phyloP scores from a whole-genome alignment of 2,113 vertebrate species.

The Sminthopsis crassicaudata region DNA sequence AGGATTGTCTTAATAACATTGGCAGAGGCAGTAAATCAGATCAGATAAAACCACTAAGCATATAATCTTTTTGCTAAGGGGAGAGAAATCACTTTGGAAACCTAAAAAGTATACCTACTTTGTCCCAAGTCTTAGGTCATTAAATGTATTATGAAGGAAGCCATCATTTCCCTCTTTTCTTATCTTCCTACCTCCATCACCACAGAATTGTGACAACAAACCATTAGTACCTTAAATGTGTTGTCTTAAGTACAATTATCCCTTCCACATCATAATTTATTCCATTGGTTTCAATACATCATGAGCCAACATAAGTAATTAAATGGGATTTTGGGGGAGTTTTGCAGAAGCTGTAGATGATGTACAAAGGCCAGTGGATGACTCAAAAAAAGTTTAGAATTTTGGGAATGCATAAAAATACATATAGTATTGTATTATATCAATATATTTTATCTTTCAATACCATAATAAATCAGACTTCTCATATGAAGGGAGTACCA shows the following conservation, averaged over 20 bases:
- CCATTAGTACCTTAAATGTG: not conserved
- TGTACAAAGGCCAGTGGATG: not conserved
- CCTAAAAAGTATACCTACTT: not conserved
- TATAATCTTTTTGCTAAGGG: not conserved
- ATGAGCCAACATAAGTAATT: not conserved
- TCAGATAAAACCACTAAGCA: slow-evolving; percentile 1
- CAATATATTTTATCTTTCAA: not conserved
- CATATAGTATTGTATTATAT: too few species aligned
- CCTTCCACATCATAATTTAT: not conserved
- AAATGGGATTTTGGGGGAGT: not conserved
- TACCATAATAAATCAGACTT: not conserved
- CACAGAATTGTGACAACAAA: not conserved
- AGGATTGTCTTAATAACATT: not conserved
- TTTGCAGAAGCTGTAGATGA: not conserved
- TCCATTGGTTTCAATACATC: not conserved
- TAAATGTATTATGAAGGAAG: not conserved
- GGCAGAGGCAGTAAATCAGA: not conserved
- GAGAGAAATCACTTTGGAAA: not conserved
- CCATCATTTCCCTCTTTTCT: not conserved
- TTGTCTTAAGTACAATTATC: not conserved
- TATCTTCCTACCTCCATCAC: slow-evolving; percentile 12
- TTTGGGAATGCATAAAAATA: not conserved
- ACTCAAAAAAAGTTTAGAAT: not conserved
- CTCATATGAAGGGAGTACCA: not conserved
- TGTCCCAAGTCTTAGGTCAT: slow-evolving; percentile 7